Percentiles rank a stretch among this genome's conserved stretches.
Conservation (phyloP, 2,888 invertebrate genomes). For the Anodontia alba region DNA sequence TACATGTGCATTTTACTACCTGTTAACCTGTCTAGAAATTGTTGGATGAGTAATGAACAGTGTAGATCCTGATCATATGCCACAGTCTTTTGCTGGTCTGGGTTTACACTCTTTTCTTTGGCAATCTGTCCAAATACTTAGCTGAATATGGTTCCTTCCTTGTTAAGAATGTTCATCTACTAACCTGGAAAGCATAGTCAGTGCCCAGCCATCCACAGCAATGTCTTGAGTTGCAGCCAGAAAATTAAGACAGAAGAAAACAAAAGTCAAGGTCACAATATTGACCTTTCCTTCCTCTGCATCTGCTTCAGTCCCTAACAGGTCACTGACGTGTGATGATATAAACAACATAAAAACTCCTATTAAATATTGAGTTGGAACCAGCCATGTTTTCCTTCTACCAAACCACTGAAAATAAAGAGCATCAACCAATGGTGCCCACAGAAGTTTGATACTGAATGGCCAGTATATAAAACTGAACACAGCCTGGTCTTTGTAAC, state of each 20-base stretch:
- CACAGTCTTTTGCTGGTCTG: too few relatives aligned
- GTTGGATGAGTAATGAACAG: too few relatives aligned
- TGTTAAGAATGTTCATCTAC: too few relatives aligned
- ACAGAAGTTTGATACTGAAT: conserved; percentile 94
- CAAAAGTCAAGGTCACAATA: conserved; percentile 88
- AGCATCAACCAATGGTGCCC: conserved; percentile 99
- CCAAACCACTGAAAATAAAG: conserved; percentile 93
- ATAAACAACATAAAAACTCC: conserved; percentile 95
- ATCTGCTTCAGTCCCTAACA: conserved; percentile 90
- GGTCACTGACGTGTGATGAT: conserved; percentile 88
- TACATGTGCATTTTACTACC: too few relatives aligned
- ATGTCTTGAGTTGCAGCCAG: conserved; percentile 99
- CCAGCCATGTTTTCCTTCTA: conserved; percentile 94
- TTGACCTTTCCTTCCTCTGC: conserved; percentile 82
- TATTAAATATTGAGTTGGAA: conserved; percentile 95
- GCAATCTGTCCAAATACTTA: too few relatives aligned
- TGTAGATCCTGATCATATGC: too few relatives aligned
- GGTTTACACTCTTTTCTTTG: too few relatives aligned
- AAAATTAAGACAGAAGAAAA: conserved; percentile 97
- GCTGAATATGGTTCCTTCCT: too few relatives aligned
- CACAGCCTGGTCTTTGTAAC: conserved; percentile 95
- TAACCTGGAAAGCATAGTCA: conserved; percentile 98
- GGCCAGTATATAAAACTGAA: conserved; percentile 97
- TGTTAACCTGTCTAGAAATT: too few relatives aligned
- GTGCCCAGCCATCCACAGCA: conserved; percentile 99